Base-by-base conservation (phyloP, 2,888 invertebrate genomes). In the Thereva unica region DNA sequence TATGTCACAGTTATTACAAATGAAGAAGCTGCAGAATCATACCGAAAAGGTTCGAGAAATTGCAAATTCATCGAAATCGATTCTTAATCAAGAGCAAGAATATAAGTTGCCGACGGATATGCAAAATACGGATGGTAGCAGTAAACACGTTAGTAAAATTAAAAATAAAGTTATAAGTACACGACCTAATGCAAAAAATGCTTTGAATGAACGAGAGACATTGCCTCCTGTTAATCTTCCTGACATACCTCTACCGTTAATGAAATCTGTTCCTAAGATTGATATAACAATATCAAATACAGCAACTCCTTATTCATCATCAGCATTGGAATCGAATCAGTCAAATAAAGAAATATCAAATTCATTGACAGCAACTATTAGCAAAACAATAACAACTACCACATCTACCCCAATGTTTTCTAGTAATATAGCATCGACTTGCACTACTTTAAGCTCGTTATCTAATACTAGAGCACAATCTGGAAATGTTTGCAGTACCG, bases 1-100 rank as follows among this genome's bases (percentile, higher is more conserved):
- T 3, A 85, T 88, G 73, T 84, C 87, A 3, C 87, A 87, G 72
- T 78, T 88, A 67, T 75, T 89, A 45, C 84, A 85, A 76, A 83
- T 87, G 77, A 86, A 85, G 73, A 82, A 84, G 67, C 76, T 87
- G 59, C 86, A 87, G 72, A 84, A 84, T 72, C 83, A 83, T 59
- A 84, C 85, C 0, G 83, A 84, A 57, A 82, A 83, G 41, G 85
- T 85, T 7, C 80, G 86, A 47, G 83, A 84, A 73, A 84, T 85
- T 50, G 83, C 85, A 0, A 78, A 76, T 10, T 74, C 76, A 5
- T 80, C 81, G 5, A 71, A 71, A 53, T 69, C 71, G 4, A 61
- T 66, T 9, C 45, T 71, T 0, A 69, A 69, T 35, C 59, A 67
- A 8, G 66, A 68, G 38, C 67, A 67, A 37, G 73, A 73, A 54